Evolutionary conservation across 2,888 invertebrate genomes (phyloP).

Genomic region (Crocallis elinguaria): DNA sequence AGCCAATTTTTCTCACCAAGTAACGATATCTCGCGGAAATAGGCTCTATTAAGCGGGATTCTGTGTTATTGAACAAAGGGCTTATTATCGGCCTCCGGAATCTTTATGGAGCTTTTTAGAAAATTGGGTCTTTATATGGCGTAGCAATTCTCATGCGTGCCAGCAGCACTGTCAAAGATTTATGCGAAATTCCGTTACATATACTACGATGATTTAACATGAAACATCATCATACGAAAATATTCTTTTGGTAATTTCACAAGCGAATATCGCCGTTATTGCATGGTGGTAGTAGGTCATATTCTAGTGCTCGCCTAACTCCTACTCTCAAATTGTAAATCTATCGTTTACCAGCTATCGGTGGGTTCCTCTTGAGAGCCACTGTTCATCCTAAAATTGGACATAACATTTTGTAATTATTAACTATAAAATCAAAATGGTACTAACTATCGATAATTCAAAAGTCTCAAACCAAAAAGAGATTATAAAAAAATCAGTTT

Average conservation of each 20-base stretch:
- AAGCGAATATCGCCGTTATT: too few species aligned
- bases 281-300: too few species aligned
- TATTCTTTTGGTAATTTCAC: too few species aligned
- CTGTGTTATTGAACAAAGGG: conserved; percentile 44
- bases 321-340: too few species aligned
- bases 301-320: too few species aligned
- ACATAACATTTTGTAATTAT: too few species aligned
- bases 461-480: too few species aligned
- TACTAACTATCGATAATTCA: too few species aligned
- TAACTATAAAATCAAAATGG: too few species aligned
- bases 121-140: conserved; percentile 22
- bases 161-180: conserved; percentile 8
- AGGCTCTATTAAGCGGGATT: conserved; percentile 51
- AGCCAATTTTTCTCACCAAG: conserved; percentile 67
- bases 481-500: neutral
- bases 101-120: conserved; percentile 33
- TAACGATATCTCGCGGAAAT: conserved; percentile 63
- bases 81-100: conserved; percentile 33
- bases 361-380: too few species aligned
- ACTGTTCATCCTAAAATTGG: too few species aligned
- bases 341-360: too few species aligned
- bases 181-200: conserved; percentile 12
- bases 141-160: conserved; percentile 15
- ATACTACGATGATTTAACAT: conserved; percentile 3
- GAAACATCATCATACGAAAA: neutral